Evolutionary conservation across 2,797 vertebrate genomes (phyloP).

Genomic region (Chelonia mydas): DNA sequence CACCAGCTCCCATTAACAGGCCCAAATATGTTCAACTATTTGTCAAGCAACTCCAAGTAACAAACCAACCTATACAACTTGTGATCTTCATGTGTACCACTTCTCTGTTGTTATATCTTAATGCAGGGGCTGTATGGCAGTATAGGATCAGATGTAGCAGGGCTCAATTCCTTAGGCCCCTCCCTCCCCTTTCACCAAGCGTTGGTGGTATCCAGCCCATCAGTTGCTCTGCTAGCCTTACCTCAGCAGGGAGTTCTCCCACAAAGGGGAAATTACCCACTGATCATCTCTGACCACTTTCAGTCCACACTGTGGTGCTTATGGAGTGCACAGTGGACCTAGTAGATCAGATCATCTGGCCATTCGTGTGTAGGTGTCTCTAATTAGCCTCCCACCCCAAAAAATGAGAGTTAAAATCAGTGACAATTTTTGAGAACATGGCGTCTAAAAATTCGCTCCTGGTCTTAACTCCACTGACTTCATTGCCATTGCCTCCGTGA

Average conservation of each 20-base stretch:
- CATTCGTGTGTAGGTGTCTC: neutral
- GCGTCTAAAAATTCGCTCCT: neutral
- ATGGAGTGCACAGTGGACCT: neutral
- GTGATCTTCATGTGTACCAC: slow-evolving; percentile 47
- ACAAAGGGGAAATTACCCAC: neutral
- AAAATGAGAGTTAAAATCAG: neutral
- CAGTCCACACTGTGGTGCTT: neutral
- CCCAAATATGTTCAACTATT: slow-evolving; percentile 51
- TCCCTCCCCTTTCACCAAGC: fast-evolving
- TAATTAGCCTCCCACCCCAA: fast-evolving
- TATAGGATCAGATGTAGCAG: neutral
- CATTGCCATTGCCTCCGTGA: neutral
- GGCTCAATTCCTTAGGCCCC: fast-evolving
- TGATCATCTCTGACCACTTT: neutral
- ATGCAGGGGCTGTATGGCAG: neutral
- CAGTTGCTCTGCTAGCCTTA: neutral
- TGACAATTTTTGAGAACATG: neutral
- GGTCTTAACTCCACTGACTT: neutral
- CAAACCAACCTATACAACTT: slow-evolving; percentile 53
- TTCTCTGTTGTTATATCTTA: neutral
- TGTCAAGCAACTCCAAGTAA: slow-evolving; percentile 51
- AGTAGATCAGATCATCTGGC: neutral
- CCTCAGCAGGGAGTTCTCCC: neutral
- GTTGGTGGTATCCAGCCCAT: neutral
- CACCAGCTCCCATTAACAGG: slow-evolving; percentile 52